These are phyloP conservation scores for Automeris io DNA, from an alignment of 2,888 invertebrate genomes.

Conservation along the genomic window DNA sequence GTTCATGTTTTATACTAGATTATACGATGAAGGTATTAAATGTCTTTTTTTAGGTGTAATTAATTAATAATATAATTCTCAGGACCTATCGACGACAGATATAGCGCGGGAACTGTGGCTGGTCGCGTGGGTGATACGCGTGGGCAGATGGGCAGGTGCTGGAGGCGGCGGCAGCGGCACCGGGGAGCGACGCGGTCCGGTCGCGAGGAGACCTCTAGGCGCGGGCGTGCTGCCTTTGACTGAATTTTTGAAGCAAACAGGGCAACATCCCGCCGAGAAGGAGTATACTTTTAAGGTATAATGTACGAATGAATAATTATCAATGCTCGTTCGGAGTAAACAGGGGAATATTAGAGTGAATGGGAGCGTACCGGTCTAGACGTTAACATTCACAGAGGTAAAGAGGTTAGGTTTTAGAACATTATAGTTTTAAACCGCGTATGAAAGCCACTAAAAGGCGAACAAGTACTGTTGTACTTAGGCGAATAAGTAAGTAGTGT, in stretches of 20 bases:
- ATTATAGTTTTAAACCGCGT: too few relatives aligned
- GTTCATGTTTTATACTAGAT: too few relatives aligned
- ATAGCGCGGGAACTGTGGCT: constrained; percentile 90
- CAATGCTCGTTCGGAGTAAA: neutral
- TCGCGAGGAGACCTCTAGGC: constrained; percentile 88
- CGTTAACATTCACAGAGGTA: too few relatives aligned
- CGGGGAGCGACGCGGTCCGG: constrained; percentile 65
- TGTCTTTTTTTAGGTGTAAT: too few relatives aligned
- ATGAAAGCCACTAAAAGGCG: too few relatives aligned
- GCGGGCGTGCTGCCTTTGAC: constrained; percentile 88
- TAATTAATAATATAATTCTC: constrained; percentile 22
- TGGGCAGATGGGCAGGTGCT: constrained; percentile 86
- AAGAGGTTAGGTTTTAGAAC: too few relatives aligned
- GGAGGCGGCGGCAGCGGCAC: constrained; percentile 63
- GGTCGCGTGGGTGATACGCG: constrained; percentile 92
- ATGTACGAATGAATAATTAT: neutral
- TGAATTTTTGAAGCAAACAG: constrained; percentile 79
- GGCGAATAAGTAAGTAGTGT: too few relatives aligned
- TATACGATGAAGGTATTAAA: too few relatives aligned
- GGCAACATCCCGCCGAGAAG: constrained; percentile 81
- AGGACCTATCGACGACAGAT: constrained; percentile 91
- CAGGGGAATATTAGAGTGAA: neutral
- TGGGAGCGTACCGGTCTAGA: too few relatives aligned
- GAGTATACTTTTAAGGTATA: constrained; percentile 87
- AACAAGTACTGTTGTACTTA: too few relatives aligned